Percentiles rank a stretch among this genome's conserved stretches.
phyloP scores from a whole-genome alignment of 2,113 vertebrate genomes.

The Percina caprodes region DNA sequence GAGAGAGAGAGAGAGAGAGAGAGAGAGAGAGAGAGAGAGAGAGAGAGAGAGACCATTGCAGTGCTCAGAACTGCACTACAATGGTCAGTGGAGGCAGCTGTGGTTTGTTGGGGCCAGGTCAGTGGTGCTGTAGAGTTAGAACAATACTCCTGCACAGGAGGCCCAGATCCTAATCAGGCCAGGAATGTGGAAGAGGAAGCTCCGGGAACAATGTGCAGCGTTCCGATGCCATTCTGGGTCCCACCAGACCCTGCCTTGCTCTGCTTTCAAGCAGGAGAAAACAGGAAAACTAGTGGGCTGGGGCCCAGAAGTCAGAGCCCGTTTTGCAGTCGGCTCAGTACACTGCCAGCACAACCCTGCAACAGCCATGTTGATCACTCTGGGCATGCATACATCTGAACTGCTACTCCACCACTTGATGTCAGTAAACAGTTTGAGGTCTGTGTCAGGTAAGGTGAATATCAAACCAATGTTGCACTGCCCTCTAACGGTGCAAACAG shows the following conservation, averaged over 20 bases:
- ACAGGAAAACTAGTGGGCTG: constrained; percentile 78
- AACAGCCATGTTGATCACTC: constrained; percentile 36
- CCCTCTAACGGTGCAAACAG: constrained; percentile 69
- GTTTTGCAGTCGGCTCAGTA: constrained; percentile 57
- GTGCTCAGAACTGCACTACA: constrained; percentile 36
- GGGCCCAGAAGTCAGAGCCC: constrained; percentile 49
- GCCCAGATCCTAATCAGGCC: constrained; percentile 81
- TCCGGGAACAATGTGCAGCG: constrained; percentile 81
- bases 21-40: constrained; percentile 30
- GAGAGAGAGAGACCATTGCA: constrained; percentile 36
- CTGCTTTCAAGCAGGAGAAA: constrained; percentile 74
- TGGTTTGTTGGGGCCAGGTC: constrained; percentile 66
- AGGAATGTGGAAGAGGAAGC: constrained; percentile 88
- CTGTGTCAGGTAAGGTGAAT: constrained; percentile 18
- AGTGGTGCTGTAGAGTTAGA: constrained; percentile 63
- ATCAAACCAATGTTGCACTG: constrained; percentile 57
- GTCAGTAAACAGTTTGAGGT: constrained; percentile 50
- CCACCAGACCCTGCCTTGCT: constrained; percentile 63
- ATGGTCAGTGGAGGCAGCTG: constrained; percentile 70
- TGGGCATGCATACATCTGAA: constrained; percentile 27
- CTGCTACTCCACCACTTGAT: constrained; percentile 37
- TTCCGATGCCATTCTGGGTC: constrained; percentile 69
- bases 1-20: constrained; percentile 45
- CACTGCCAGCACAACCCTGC: constrained; percentile 37
- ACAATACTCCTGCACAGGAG: constrained; percentile 74